Conservation (phyloP, 2,113 vertebrate species). For the Hippocampus abdominalis region DNA sequence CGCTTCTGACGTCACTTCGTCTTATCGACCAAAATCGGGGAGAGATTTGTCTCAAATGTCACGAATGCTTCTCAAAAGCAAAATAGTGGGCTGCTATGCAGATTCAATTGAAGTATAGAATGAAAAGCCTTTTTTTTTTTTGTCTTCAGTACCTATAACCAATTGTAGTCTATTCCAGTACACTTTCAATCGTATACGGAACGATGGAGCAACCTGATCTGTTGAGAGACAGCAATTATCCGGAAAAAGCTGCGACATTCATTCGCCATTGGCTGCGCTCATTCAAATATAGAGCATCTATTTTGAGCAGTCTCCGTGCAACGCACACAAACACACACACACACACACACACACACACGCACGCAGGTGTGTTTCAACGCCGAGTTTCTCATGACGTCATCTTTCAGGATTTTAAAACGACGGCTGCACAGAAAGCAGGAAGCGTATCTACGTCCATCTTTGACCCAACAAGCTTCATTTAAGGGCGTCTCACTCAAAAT, state of each 20-base stretch:
- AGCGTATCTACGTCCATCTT: conserved; percentile 23
- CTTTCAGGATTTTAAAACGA: conserved; percentile 44
- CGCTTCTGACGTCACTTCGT: too few species aligned
- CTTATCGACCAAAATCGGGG: too few species aligned
- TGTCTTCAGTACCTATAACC: too few species aligned
- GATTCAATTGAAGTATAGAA: too few species aligned
- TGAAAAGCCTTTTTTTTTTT: too few species aligned
- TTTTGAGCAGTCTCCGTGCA: conserved; percentile 38
- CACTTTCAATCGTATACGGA: not conserved
- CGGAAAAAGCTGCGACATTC: conserved; percentile 48
- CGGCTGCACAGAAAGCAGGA: conserved; percentile 20
- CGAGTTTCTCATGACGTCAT: conserved; percentile 45
- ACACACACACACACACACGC: not conserved
- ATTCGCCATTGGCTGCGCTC: conserved; percentile 64
- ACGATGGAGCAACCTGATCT: not conserved
- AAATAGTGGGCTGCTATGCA: too few species aligned
- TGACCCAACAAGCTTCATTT: not conserved
- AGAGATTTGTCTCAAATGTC: too few species aligned
- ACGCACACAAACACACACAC: not conserved
- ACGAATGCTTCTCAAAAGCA: too few species aligned
- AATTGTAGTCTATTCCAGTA: not conserved
- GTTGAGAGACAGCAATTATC: conserved; percentile 10
- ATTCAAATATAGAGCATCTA: conserved; percentile 69
- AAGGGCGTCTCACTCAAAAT: not conserved
- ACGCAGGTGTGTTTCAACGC: conserved; percentile 30